phyloP scores from a whole-genome alignment of 1,140 invertebrate species.

The Rhynchophorus ferrugineus region DNA sequence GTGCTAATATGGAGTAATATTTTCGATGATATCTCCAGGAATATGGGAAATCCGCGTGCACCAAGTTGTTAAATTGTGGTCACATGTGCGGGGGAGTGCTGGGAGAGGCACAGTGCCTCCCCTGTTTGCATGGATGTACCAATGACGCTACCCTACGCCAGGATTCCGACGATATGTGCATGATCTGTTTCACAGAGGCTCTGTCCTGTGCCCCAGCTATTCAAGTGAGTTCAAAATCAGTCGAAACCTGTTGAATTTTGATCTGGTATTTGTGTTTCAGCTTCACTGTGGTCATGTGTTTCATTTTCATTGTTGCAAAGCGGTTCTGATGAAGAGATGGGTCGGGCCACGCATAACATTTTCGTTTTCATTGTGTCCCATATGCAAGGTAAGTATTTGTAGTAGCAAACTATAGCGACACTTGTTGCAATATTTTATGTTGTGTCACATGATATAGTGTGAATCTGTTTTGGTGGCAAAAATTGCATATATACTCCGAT shows the following conservation, averaged over 20 bases:
- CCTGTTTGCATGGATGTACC: constrained; percentile 81
- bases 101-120: constrained; percentile 75
- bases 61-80: constrained; percentile 75
- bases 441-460: no score
- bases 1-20: no score
- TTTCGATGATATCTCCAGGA: constrained; percentile 61
- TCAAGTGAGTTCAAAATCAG: constrained; percentile 40
- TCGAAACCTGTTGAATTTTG: background rate
- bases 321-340: constrained; percentile 83
- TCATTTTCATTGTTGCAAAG: constrained; percentile 85
- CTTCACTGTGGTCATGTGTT: constrained; percentile 93
- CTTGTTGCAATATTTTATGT: background rate
- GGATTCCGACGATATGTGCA: constrained; percentile 98
- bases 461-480: no score
- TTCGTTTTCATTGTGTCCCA: constrained; percentile 90
- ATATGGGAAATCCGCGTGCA: constrained; percentile 77
- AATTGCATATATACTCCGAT: no score
- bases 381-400: constrained; percentile 78
- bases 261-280: constrained; percentile 46
- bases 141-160: constrained; percentile 59
- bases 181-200: constrained; percentile 98
- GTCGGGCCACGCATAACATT: constrained; percentile 93
- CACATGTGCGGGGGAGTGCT: constrained; percentile 88
- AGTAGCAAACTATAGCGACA: background rate
- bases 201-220: constrained; percentile 91